Percentiles rank a stretch among this genome's conserved stretches.
Evolutionary conservation across 1,140 invertebrate genomes (phyloP).

Genomic region (Pachypsylla venusta): DNA sequence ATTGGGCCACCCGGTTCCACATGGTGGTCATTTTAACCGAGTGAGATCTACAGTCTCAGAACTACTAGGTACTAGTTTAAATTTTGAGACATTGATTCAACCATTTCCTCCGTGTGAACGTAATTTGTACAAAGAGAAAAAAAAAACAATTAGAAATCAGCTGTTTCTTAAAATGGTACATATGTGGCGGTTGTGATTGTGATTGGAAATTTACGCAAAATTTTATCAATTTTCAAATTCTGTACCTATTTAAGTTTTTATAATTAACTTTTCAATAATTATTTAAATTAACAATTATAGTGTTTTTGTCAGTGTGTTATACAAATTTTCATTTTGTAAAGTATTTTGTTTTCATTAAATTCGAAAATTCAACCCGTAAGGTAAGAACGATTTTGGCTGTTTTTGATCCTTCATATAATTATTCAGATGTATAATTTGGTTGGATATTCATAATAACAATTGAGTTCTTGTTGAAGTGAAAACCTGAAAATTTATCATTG

Average conservation of each 20-base stretch:
- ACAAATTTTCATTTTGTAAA: neutral
- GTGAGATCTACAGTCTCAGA: too few relatives aligned
- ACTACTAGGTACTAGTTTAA: too few relatives aligned
- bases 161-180: neutral
- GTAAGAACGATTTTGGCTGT: neutral
- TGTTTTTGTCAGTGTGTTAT: neutral
- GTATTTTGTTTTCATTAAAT: neutral
- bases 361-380: slow-evolving; percentile 9
- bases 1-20: too few relatives aligned
- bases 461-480: too few relatives aligned
- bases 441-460: too few relatives aligned
- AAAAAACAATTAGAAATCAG: neutral
- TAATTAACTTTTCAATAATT: neutral
- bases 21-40: too few relatives aligned
- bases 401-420: too few relatives aligned
- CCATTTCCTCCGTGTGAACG: too few relatives aligned
- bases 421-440: too few relatives aligned
- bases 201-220: neutral
- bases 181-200: slow-evolving; percentile 7
- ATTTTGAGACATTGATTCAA: too few relatives aligned
- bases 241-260: too few relatives aligned
- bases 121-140: neutral
- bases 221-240: neutral
- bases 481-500: too few relatives aligned
- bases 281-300: neutral